phyloP scores from a whole-genome alignment of 23 tunicate species.

The Trididemnum nubilum region DNA sequence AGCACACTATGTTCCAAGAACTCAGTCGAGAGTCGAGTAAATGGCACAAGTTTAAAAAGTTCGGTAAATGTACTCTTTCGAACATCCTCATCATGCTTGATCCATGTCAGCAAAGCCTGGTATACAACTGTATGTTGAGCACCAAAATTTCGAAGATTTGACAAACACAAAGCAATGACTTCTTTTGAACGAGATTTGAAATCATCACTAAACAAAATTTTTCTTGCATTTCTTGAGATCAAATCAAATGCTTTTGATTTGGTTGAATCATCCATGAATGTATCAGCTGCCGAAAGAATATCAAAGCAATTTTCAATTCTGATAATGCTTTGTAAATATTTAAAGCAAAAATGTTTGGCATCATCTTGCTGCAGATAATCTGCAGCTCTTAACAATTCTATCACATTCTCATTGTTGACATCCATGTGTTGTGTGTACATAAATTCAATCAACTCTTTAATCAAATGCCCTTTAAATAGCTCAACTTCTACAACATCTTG shows the following conservation, averaged over 20 bases:
- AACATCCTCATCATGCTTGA: not conserved
- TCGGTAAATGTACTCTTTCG: not conserved
- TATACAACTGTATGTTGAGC: not conserved
- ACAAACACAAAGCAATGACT: not conserved
- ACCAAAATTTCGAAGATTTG: not conserved
- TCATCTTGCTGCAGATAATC: not conserved
- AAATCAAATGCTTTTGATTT: not conserved
- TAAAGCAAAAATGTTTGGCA: not conserved
- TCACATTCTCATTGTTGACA: not conserved
- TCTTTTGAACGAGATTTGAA: not conserved
- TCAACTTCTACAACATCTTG: not conserved
- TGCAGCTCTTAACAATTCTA: not conserved
- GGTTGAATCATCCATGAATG: not conserved
- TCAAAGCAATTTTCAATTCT: not conserved
- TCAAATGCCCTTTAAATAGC: not conserved
- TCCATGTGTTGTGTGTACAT: not conserved
- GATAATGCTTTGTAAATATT: not conserved
- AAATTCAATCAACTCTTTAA: not conserved
- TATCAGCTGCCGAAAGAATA: not conserved
- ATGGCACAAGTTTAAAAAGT: not conserved
- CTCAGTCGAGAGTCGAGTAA: not conserved
- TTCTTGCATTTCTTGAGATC: not conserved
- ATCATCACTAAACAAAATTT: not conserved
- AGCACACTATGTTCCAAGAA: not conserved
- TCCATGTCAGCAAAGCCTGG: not conserved